Conservation (phyloP, 1,140 invertebrate species). For the Sycophila sp. region DNA sequence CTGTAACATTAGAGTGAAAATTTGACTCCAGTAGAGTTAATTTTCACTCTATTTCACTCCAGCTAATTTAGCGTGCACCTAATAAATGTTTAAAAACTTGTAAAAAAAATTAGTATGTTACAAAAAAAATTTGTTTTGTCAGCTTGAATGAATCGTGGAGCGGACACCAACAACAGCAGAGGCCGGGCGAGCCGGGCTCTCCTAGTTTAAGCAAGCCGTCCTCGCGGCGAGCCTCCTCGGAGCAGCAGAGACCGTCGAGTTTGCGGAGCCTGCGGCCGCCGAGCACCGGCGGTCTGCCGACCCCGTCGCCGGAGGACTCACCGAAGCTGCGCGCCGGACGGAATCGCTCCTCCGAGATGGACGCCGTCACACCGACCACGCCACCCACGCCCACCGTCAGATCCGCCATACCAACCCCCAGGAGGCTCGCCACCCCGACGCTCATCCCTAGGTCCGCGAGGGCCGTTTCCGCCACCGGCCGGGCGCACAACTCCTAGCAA, state of each 20-base stretch:
- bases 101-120: too few species aligned
- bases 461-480: constrained; percentile 46
- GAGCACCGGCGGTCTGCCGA: neutral
- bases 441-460: constrained; percentile 51
- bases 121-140: too few species aligned
- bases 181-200: constrained; percentile 22
- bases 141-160: constrained; percentile 61
- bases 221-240: constrained; percentile 30
- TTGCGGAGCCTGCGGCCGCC: neutral
- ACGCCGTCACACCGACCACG: constrained; percentile 3
- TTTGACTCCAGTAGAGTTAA: too few species aligned
- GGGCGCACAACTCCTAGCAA: constrained; percentile 46
- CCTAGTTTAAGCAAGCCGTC: constrained; percentile 7
- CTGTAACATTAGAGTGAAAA: too few species aligned
- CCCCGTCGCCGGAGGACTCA: constrained; percentile 1
- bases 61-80: too few species aligned
- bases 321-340: neutral
- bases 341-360: constrained; percentile 39
- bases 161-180: constrained; percentile 38
- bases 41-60: too few species aligned
- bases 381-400: constrained; percentile 33
- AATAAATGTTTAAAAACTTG: too few species aligned
- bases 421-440: constrained; percentile 49
- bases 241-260: neutral
- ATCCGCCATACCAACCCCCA: constrained; percentile 56